Base-by-base conservation (phyloP, 2,888 invertebrate species). In the Eremobia ochroleuca region DNA sequence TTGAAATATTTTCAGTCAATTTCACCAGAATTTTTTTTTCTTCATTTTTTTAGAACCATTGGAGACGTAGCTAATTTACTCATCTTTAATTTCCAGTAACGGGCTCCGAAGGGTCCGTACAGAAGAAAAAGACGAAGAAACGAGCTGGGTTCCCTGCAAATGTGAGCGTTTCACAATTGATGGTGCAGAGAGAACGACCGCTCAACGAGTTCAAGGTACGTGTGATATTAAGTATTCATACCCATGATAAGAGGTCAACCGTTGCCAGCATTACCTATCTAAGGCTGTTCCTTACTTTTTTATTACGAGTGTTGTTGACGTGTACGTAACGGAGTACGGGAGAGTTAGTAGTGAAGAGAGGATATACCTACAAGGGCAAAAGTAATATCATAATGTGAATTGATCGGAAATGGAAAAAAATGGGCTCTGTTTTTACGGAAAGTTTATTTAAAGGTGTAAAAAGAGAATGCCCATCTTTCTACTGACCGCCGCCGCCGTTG, bases 111-210 rank as follows among this genome's bases (percentile, higher is more conserved):
- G 94, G 94, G 84, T 94, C 96, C 76, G 94, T 92, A 40, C 66
- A 96, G 81, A 97, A 97, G 92, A 98, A 98, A 94, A 98, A 98
- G 95, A 97, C 97, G 93, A 97, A 97, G 94, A 97, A 97, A 93
- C 95, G 97, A 85, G 95, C 97, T 66, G 96, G 97, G 79, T 97
- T 97, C 86, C 97, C 97, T 92, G 95, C 97, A 77, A 97, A 97
- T 83, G 97, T 97, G 90, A 97, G 97, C 87, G 97, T 98, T 76
- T 97, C 98, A 74, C 98, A 98, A 93, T 94, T 98, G 88, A 96
- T 97, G 95, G 97, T 97, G 82, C 98, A 98, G 90, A 96, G 97
- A 88, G 98, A 98, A 91, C 97, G 97, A 91, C 92, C 97, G 87
- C 95, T 92, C 93, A 96, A 90, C 95, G 97, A 95, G 93, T 96